Evolutionary conservation across 2,797 vertebrate genomes (phyloP), one percentile per base, ranked within the genome.

Genomic region (Bovichtus diacanthus): DNA sequence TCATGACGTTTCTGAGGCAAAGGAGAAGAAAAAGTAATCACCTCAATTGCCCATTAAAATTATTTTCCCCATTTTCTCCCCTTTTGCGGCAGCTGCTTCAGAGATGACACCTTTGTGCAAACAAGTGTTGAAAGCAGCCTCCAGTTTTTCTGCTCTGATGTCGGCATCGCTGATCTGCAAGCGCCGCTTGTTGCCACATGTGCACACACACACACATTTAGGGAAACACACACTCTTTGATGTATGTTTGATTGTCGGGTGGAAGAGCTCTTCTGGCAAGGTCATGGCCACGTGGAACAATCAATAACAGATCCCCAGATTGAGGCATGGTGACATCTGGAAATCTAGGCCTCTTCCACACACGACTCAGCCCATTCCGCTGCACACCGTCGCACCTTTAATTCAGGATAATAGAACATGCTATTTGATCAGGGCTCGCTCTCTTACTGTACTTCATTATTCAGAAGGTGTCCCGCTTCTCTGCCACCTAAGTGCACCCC

Each of bases 231-330:
- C 68, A 70, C 65, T 83, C 87, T 92, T 91, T 93, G 92, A 93
- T 93, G 84, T 90, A 68, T 78, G 87, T 93, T 91, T 94, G 94
- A 92, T 93, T 93, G 93, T 92, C 77, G 86, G 92, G 83, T 90
- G 88, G 88, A 90, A 90, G 82, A 91, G 88, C 91, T 92, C 86
- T 91, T 84, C 89, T 93, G 92, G 94, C 92, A 93, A 95, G 90
- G 92, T 94, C 91, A 88, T 27, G 81, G 80, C 79, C 74, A 43
- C 83, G 79, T 87, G 86, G 87, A 89, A 84, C 92, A 94, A 95
- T 95, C 93, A 90, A 94, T 95, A 94, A 83, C 90, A 90, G 90
- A 95, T 94, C 74, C 51, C 39, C 90, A 89, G 94, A 95, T 95
- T 90, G 93, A 92, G 91, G 92, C 91, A 80, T 49, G 81, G 78